Evolutionary conservation across 92 coral and sea anemone species (phyloP).

Genomic region (Diadumene lineata): DNA sequence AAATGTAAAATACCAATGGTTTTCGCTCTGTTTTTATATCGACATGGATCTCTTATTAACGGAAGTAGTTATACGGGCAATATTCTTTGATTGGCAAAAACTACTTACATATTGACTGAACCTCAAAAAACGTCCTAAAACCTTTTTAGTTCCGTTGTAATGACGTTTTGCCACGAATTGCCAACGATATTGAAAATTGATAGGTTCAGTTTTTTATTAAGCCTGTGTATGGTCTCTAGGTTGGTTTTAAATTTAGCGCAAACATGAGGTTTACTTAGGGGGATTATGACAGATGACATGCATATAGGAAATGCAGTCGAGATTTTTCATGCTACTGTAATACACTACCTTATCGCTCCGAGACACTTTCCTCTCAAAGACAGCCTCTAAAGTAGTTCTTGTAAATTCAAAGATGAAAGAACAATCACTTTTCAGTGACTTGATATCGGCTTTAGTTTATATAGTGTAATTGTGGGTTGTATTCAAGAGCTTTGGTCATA

Average conservation of each 20-base stretch:
- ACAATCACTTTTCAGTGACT: neutral
- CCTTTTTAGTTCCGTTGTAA: constrained; percentile 7
- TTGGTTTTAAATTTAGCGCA: constrained; percentile 1
- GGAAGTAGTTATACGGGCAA: constrained; percentile 27
- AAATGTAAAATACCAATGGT: constrained; percentile 11
- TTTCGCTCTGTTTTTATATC: constrained; percentile 23
- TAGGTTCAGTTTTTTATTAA: constrained; percentile 7
- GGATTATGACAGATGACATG: constrained; percentile 23
- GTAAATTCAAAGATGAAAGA: constrained; percentile 23
- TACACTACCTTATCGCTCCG: constrained; percentile 9
- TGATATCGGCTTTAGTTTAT: constrained; percentile 21
- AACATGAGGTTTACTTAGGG: constrained; percentile 4
- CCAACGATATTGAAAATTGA: constrained; percentile 22
- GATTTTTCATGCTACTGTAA: constrained; percentile 1
- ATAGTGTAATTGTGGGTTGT: constrained; percentile 5
- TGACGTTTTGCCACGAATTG: constrained; percentile 22
- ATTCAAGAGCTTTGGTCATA: neutral
- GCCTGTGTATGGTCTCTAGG: neutral
- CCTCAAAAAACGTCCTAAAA: constrained; percentile 29
- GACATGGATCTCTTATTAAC: constrained; percentile 12
- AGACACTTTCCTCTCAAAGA: neutral
- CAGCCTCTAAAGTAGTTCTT: constrained; percentile 15
- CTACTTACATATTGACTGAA: constrained; percentile 25
- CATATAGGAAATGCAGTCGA: constrained; percentile 24
- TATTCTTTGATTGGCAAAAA: constrained; percentile 32